A percentile compares a stretch with the other conserved stretches of the same genome.
These are phyloP conservation scores for Bhutanitis thaidina DNA, from an alignment of 2,888 invertebrate genomes.

Conservation along the genomic window DNA sequence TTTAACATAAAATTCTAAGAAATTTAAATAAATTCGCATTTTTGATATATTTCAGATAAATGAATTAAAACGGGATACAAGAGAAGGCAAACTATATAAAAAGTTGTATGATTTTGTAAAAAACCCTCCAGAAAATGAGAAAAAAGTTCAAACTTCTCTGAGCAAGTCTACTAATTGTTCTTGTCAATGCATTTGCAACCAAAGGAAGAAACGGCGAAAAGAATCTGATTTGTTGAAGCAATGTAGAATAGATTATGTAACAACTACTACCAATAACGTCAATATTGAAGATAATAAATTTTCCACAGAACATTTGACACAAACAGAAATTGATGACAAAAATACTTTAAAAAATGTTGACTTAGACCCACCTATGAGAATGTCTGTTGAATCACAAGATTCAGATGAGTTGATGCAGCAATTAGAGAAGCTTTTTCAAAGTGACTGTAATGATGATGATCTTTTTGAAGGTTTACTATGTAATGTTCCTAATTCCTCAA, in stretches of 20 bases:
- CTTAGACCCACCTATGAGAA: slow-evolving; percentile 18
- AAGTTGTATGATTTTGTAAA: slow-evolving; percentile 55
- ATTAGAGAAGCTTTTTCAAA: slow-evolving; percentile 67
- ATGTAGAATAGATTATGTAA: slow-evolving; percentile 7
- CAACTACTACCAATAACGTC: slow-evolving; percentile 7
- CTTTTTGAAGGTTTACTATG: slow-evolving; percentile 58
- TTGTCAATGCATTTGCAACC: slow-evolving; percentile 52
- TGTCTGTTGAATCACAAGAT: slow-evolving; percentile 43
- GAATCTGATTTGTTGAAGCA: slow-evolving; percentile 29
- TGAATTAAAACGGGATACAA: slow-evolving; percentile 58
- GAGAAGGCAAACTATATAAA: slow-evolving; percentile 53
- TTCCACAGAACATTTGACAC: slow-evolving; percentile 14
- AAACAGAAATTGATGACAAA: slow-evolving; percentile 20
- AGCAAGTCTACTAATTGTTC: slow-evolving; percentile 36
- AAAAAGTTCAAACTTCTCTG: slow-evolving; percentile 48
- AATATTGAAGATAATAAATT: slow-evolving; percentile 11
- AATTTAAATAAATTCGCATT: no score
- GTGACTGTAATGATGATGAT: slow-evolving; percentile 61
- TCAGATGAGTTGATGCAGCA: slow-evolving; percentile 62
- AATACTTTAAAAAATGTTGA: slow-evolving; percentile 8
- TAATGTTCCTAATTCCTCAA: slow-evolving; percentile 36
- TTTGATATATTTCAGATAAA: slow-evolving; percentile 46
- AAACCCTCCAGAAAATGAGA: slow-evolving; percentile 51
- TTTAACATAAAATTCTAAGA: no score
- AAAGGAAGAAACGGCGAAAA: slow-evolving; percentile 44